These are phyloP conservation scores for Malurus splendens DNA, from an alignment of 2,797 vertebrate genomes.

Conservation along the genomic window DNA sequence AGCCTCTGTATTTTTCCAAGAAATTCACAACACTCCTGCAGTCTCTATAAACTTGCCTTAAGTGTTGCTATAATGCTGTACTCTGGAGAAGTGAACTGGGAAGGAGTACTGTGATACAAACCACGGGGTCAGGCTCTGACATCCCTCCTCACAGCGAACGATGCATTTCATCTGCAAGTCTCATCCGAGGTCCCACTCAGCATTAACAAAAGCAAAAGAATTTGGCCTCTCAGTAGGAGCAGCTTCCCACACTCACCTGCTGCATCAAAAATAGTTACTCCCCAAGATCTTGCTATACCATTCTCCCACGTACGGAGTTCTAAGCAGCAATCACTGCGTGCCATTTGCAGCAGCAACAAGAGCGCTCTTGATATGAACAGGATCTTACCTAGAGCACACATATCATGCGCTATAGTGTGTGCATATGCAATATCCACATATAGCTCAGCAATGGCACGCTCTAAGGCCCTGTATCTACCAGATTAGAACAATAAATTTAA, in stretches of 20 bases:
- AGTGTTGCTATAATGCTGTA: background rate
- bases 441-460: background rate
- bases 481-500: background rate
- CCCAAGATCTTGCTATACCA: constrained; percentile 24
- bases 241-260: constrained; percentile 61
- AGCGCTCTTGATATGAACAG: background rate
- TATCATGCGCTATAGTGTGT: rapidly evolving
- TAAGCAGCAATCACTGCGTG: background rate
- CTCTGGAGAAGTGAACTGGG: background rate
- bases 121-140: background rate
- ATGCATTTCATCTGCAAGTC: background rate
- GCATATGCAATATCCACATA: background rate
- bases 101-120: background rate
- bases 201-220: constrained; percentile 45
- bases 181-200: constrained; percentile 25
- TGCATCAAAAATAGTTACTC: constrained; percentile 32
- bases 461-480: background rate
- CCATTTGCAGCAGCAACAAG: background rate
- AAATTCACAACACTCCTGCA: background rate
- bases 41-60: background rate
- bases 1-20: background rate
- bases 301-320: background rate
- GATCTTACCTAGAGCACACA: background rate
- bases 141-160: constrained; percentile 7
- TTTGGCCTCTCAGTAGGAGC: constrained; percentile 9